A percentile compares a stretch with the other conserved stretches of the same genome.
Conservation (phyloP, 1,140 invertebrate species). For the Arion vulgaris region DNA sequence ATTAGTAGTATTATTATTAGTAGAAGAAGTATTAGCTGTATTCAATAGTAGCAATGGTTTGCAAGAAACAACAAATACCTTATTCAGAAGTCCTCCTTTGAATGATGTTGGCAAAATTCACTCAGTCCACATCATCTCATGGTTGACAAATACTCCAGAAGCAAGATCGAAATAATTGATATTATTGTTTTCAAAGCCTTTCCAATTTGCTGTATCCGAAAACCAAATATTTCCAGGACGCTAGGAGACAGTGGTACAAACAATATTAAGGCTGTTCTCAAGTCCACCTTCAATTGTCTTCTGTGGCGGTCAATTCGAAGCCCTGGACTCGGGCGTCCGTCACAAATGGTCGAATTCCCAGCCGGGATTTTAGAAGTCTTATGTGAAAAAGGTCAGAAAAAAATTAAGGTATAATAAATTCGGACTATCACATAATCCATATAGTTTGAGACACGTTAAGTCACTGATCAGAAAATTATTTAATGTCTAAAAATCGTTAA, state of each 20-base stretch:
- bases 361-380: background rate
- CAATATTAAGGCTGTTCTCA: background rate
- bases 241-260: background rate
- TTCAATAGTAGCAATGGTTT: background rate
- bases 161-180: background rate
- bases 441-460: too few species aligned
- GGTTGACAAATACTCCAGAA: slow-evolving; percentile 1
- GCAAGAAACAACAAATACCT: background rate
- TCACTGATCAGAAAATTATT: too few species aligned
- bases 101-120: background rate
- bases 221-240: background rate
- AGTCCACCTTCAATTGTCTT: background rate
- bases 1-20: background rate
- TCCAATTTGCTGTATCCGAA: slow-evolving; percentile 12
- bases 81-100: background rate
- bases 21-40: background rate
- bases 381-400: too few species aligned
- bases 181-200: background rate
- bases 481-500: too few species aligned
- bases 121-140: background rate
- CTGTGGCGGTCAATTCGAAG: background rate
- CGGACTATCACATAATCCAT: too few species aligned
- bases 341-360: slow-evolving; percentile 11
- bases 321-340: background rate
- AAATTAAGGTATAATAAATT: too few species aligned